Evolutionary conservation across 2,797 vertebrate species (phyloP).

Genomic region (Catostomus latipinnis): DNA sequence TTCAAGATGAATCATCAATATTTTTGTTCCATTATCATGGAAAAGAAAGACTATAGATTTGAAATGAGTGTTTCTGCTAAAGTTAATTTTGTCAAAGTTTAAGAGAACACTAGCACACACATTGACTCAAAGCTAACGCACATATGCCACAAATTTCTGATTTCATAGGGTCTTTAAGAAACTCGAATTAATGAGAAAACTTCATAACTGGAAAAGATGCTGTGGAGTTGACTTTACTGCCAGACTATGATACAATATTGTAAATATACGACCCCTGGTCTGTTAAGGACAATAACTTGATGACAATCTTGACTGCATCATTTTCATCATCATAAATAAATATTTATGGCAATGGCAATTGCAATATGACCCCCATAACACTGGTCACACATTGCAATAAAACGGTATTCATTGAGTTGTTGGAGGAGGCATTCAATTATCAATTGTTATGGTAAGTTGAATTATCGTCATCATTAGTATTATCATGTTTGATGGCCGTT

Average conservation of each 20-base stretch:
- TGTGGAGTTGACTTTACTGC: neutral
- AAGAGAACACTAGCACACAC: too few species aligned
- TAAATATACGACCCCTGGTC: neutral
- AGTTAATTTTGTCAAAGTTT: too few species aligned
- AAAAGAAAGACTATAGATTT: too few species aligned
- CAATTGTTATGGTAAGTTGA: neutral
- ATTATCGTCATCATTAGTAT: slow-evolving; percentile 39
- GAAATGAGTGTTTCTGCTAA: too few species aligned
- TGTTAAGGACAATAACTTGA: neutral
- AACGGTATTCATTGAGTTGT: neutral
- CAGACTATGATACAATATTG: neutral
- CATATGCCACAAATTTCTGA: too few species aligned
- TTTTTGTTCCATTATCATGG: too few species aligned
- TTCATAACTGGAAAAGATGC: neutral
- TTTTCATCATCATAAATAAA: neutral
- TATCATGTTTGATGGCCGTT: slow-evolving; percentile 28
- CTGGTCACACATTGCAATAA: slow-evolving; percentile 10
- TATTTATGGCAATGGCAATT: neutral
- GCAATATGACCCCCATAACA: slow-evolving; percentile 4
- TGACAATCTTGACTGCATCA: neutral
- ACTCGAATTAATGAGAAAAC: neutral
- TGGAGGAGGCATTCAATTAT: slow-evolving; percentile 20
- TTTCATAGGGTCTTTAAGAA: too few species aligned
- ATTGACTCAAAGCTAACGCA: too few species aligned
- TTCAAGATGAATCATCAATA: too few species aligned